Evolutionary conservation across 2,797 vertebrate genomes (phyloP).

Genomic region (Eutrigla gurnardus): DNA sequence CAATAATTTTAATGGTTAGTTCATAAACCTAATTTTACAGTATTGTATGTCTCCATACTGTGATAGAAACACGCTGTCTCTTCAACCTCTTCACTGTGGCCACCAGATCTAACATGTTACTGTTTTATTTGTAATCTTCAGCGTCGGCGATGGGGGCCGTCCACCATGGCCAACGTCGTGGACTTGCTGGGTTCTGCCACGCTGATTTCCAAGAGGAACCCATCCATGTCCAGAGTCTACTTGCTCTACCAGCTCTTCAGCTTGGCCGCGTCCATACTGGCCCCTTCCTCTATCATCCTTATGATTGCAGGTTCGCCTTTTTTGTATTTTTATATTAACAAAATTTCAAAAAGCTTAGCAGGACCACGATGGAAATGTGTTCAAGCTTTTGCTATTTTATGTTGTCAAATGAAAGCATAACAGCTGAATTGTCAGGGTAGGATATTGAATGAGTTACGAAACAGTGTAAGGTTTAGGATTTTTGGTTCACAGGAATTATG

Average conservation of each 20-base stretch:
- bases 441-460: no score
- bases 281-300: conserved; percentile 76
- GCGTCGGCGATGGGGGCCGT: conserved; percentile 81
- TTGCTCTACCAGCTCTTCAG: conserved; percentile 77
- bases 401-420: background rate
- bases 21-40: background rate
- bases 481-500: no score
- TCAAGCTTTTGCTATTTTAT: background rate
- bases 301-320: conserved; percentile 75
- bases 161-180: conserved; percentile 79
- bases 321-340: background rate
- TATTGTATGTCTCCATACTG: background rate
- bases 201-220: conserved; percentile 64
- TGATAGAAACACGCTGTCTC: background rate
- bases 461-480: no score
- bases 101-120: background rate
- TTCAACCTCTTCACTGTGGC: background rate
- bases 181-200: conserved; percentile 67
- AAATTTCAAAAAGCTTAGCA: background rate
- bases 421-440: background rate
- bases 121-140: background rate
- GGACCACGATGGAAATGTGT: background rate
- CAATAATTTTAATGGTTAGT: background rate
- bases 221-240: conserved; percentile 76
- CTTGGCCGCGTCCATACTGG: conserved; percentile 68